Evolutionary conservation across 2,797 vertebrate genomes (phyloP), one percentile per base, ranked within the genome.

Genomic region (Rousettus madagascariensis): DNA sequence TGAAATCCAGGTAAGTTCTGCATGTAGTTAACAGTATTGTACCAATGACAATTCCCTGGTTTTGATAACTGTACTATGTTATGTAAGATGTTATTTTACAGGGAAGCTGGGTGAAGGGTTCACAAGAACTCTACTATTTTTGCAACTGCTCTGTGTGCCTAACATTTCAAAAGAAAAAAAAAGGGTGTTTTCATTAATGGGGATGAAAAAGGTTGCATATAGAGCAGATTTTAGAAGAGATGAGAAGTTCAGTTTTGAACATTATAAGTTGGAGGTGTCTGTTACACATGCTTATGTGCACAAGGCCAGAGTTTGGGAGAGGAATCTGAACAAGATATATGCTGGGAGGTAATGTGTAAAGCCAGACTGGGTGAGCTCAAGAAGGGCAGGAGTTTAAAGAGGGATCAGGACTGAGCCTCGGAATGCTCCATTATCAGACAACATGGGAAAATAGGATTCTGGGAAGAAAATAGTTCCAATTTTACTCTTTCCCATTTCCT

Each of bases 121-220:
- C 28, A 38, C 24, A 85, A 85, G 30, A 92, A 79, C 26, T 57
- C 46, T 51, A 57, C n/a, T 66, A 43, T 79, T 79, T 95, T 92
- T 90, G 49, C 0, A 80, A 61, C 41, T 55, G 92, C 83, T 78
- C 57, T 59, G 17, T 85, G 72, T 85, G 36, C 19, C 49, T 94
- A 71, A 84, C 78, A 53, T 71, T 78, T 87, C 19, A 91, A 80
- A 68, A 55, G 61, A 83, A 83, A 88, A 78, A 46, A 89, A 71
- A n/a, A 46, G 20, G n/a, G 17, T 20, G 22, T 79, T 94, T 86
- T 30, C 15, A 55, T 78, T 51, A 92, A 46, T 26, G n/a, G 43
- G 19, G 7, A 80, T 71, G 33, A 24, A 87, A 94, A 72, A 59
- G 33, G 1, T 72, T 61, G 15, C 24, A 43, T 17, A 33, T 57